Evolutionary conservation across 2,888 invertebrate species (phyloP).

Genomic region (Ochropleura plecta): DNA sequence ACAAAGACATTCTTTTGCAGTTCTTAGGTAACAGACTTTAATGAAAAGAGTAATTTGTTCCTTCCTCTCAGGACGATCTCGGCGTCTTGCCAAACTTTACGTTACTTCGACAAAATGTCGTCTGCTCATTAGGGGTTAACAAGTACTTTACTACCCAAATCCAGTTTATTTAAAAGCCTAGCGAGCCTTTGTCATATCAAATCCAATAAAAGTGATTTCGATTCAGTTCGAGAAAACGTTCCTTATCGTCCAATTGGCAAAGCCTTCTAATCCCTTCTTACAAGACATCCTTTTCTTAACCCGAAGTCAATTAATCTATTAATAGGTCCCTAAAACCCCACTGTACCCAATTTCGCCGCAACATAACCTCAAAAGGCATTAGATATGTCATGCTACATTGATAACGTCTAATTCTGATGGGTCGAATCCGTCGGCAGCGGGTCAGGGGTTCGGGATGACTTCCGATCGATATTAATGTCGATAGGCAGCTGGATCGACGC

Average conservation of each 20-base stretch:
- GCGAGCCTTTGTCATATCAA: no score
- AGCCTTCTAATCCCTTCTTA: slow-evolving; percentile 7
- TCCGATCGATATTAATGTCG: slow-evolving; percentile 62
- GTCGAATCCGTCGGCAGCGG: slow-evolving; percentile 26
- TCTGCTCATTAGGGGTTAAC: slow-evolving; percentile 34
- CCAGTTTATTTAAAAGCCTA: no score
- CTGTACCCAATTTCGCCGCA: neutral
- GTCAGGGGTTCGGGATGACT: slow-evolving; percentile 54
- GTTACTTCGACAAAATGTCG: slow-evolving; percentile 16
- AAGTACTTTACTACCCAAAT: no score
- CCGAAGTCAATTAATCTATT: slow-evolving; percentile 3
- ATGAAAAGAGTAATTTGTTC: slow-evolving; percentile 29
- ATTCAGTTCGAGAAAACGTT: neutral
- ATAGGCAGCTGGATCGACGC: slow-evolving; percentile 60
- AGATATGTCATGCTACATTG: slow-evolving; percentile 6
- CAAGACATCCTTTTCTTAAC: neutral
- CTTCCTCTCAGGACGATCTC: slow-evolving; percentile 11
- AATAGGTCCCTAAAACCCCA: neutral
- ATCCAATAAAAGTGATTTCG: neutral
- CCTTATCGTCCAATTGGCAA: neutral
- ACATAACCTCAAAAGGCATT: slow-evolving; percentile 1
- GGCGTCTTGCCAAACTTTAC: slow-evolving; percentile 29
- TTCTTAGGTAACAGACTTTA: slow-evolving; percentile 8
- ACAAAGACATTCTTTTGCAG: neutral
- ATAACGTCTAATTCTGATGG: slow-evolving; percentile 28